These are phyloP conservation scores for Micronycteris hirsuta DNA, from an alignment of 2,113 vertebrate genomes.

Conservation along the genomic window DNA sequence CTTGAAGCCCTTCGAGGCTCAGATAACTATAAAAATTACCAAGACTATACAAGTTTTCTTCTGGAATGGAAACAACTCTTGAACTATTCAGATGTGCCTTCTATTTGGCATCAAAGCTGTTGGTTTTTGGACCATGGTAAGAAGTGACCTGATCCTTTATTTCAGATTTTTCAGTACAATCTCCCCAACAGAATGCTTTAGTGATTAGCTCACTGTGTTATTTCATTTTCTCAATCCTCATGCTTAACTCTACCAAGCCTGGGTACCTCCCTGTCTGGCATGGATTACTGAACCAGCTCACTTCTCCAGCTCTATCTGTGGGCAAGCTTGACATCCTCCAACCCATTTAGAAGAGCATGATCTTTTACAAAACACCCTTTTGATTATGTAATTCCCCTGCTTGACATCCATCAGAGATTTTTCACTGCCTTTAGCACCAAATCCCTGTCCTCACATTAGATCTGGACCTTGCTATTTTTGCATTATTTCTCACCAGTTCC, in stretches of 20 bases:
- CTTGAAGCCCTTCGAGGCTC: slow-evolving; percentile 47
- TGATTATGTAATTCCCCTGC: background rate
- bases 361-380: background rate
- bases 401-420: background rate
- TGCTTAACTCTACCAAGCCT: background rate
- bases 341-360: background rate
- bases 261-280: background rate
- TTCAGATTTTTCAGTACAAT: background rate
- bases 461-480: background rate
- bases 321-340: background rate
- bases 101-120: background rate
- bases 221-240: background rate
- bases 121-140: background rate
- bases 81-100: background rate
- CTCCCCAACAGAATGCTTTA: background rate
- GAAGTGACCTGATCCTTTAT: background rate
- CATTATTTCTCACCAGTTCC: background rate
- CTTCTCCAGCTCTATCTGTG: background rate
- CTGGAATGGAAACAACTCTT: background rate
- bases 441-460: background rate
- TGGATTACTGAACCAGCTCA: background rate
- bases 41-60: slow-evolving; percentile 12
- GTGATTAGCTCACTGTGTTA: background rate
- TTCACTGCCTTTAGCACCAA: background rate
- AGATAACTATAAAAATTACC: slow-evolving; percentile 34